A percentile compares a stretch with the other conserved stretches of the same genome.
These are phyloP conservation scores for Cynopterus brachyotis DNA, from an alignment of 2,113 vertebrate species.

Conservation along the genomic window DNA sequence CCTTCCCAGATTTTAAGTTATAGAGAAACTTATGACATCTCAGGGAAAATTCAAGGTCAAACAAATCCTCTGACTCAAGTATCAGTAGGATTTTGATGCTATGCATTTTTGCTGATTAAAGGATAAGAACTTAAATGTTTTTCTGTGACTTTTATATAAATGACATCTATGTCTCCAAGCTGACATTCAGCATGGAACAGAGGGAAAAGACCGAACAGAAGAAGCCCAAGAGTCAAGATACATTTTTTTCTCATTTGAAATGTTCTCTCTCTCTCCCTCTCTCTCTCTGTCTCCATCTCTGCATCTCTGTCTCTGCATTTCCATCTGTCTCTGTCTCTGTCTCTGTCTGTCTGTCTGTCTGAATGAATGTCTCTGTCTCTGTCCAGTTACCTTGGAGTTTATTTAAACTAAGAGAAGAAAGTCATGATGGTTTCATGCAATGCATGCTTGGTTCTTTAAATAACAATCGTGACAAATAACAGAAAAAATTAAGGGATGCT, in stretches of 20 bases:
- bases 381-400: too few relatives aligned
- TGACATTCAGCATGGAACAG: background rate
- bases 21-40: background rate
- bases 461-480: too few relatives aligned
- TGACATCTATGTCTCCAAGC: background rate
- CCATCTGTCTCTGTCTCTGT: too few relatives aligned
- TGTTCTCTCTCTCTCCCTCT: background rate
- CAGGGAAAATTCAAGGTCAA: slow-evolving; percentile 37
- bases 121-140: background rate
- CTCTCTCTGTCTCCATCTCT: too few relatives aligned
- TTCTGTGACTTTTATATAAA: slow-evolving; percentile 8
- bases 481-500: too few relatives aligned
- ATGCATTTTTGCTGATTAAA: background rate
- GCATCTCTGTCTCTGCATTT: too few relatives aligned
- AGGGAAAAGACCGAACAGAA: background rate
- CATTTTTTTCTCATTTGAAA: background rate
- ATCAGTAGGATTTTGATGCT: background rate
- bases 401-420: too few relatives aligned
- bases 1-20: slow-evolving; percentile 25
- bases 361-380: too few relatives aligned
- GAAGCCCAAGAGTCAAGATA: background rate
- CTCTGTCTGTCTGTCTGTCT: too few relatives aligned
- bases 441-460: too few relatives aligned
- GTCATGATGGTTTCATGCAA: too few relatives aligned
- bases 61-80: background rate